Base-by-base conservation (phyloP, 2,888 invertebrate genomes). In the Bembecia ichneumoniformis region DNA sequence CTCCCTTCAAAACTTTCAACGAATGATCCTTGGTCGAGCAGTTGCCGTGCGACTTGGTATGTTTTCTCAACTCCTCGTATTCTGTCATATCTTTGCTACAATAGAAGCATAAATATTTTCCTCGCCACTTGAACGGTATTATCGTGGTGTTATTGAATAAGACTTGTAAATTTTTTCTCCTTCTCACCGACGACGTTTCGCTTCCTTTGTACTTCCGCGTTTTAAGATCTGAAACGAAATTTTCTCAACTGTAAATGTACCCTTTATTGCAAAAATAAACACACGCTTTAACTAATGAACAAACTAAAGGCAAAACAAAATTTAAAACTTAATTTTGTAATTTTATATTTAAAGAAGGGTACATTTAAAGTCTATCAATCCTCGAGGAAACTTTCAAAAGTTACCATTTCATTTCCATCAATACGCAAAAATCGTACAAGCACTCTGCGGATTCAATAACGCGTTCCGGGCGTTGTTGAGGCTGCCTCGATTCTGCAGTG, bases 71-170 rank as follows among this genome's bases (percentile, higher is more conserved):
- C 40, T 83, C 82, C 0, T 64, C 50, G 52, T 82, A 82, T 20
- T 79, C 77, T 0, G 72, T 47, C 0, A 82, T 58, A 49, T 82
- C 71, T 68, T 82, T 78, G 51, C 86, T 84, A 52, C 86, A 87
- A 62, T 77, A 82, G 59, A 87, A 87, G 56, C 86, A 87, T 0
- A 84, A 62, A 51, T 87, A 87, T 60, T 78, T 82, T 3, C 84
- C 84, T n/a, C 86, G 70, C 83, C 86, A 87, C 58, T 87, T 87
- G 63, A 87, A 87, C 2, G 86, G 86, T 64, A 87, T 77, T 1
- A 84, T 70, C 0, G 82, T 62, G 0, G 86, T 86, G 55, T 79
- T 78, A 74, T 87, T 87, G 76, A 87, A 86, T 36, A 87, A 35
- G 35, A 79, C 71, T 63, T 82, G 78, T 2, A 87, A 81, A 51